Evolutionary conservation across 2,113 vertebrate genomes (phyloP).

Genomic region (Channa argus): DNA sequence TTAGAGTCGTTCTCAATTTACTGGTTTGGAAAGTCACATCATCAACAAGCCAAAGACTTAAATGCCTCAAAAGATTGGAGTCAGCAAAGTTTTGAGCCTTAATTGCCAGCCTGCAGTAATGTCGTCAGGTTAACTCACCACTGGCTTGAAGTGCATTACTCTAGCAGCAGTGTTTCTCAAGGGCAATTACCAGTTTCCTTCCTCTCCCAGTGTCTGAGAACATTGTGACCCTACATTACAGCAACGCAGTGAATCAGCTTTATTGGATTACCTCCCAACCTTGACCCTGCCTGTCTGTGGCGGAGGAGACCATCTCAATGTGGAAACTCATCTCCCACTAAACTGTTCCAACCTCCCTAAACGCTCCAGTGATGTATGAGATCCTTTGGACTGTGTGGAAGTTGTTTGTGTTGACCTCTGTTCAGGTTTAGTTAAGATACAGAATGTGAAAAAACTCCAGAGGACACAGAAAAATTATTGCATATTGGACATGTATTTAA

Average conservation of each 20-base stretch:
- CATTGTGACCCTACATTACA: constrained; percentile 57
- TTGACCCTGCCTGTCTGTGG: constrained; percentile 58
- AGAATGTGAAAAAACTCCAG: constrained; percentile 37
- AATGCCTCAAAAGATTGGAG: constrained; percentile 42
- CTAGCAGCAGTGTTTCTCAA: constrained; percentile 59
- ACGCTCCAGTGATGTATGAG: constrained; percentile 44
- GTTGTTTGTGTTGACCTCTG: constrained; percentile 59
- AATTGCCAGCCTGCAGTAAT: constrained; percentile 41
- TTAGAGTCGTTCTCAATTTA: constrained; percentile 42
- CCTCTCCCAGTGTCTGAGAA: constrained; percentile 41
- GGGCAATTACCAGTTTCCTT: constrained; percentile 66
- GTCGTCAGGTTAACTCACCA: constrained; percentile 49
- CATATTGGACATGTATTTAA: constrained; percentile 7
- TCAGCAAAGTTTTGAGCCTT: constrained; percentile 57
- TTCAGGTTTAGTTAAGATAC: constrained; percentile 17
- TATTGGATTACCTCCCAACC: constrained; percentile 73
- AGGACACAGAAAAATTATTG: constrained; percentile 20
- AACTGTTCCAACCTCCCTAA: constrained; percentile 37
- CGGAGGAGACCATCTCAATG: constrained; percentile 49
- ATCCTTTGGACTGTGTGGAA: constrained; percentile 24
- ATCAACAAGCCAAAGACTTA: constrained; percentile 47
- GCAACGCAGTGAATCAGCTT: constrained; percentile 74
- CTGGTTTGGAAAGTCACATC: constrained; percentile 57
- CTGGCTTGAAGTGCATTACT: constrained; percentile 36
- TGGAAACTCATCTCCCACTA: constrained; percentile 62